Percentiles rank a stretch among this genome's conserved stretches.
Evolutionary conservation across 2,888 invertebrate species (phyloP).

Genomic region (Tuta absoluta): DNA sequence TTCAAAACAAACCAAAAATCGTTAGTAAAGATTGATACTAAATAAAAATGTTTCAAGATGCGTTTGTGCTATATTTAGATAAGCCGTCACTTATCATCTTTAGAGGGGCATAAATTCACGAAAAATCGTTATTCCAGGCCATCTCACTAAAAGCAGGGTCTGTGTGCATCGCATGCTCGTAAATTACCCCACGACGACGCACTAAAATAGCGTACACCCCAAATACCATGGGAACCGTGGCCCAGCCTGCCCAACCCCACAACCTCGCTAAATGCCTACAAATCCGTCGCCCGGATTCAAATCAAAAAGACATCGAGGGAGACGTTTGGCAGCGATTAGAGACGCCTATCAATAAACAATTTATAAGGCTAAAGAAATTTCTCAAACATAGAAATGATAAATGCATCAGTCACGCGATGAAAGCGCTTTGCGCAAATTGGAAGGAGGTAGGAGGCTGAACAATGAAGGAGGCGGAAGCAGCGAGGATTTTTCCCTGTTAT

Average conservation of each 20-base stretch:
- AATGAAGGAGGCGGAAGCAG: slow-evolving; percentile 59
- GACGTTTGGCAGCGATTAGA: slow-evolving; percentile 65
- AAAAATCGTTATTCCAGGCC: slow-evolving; percentile 67
- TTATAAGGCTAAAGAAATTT: slow-evolving; percentile 64
- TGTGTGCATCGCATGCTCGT: slow-evolving; percentile 69
- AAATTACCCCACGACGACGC: slow-evolving; percentile 74
- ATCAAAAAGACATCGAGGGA: slow-evolving; percentile 75
- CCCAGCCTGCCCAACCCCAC: slow-evolving; percentile 53
- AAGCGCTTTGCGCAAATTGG: slow-evolving; percentile 63
- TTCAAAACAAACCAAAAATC: neutral
- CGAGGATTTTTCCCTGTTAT: slow-evolving; percentile 72
- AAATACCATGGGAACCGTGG: slow-evolving; percentile 71
- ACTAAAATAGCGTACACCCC: slow-evolving; percentile 80
- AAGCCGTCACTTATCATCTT: slow-evolving; percentile 50
- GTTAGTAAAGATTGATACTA: slow-evolving; percentile 1
- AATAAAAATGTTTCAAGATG: slow-evolving; percentile 3
- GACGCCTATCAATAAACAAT: slow-evolving; percentile 75
- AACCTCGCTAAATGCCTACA: slow-evolving; percentile 71
- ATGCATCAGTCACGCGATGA: slow-evolving; percentile 69
- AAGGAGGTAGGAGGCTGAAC: slow-evolving; percentile 51
- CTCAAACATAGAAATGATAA: slow-evolving; percentile 62
- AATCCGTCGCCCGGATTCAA: slow-evolving; percentile 66
- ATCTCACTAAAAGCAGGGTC: slow-evolving; percentile 71
- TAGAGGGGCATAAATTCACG: slow-evolving; percentile 63
- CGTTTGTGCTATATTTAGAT: slow-evolving; percentile 24